Conservation (phyloP, 30 jellyfish, hydroid and myxozoan genomes). For the Mastigias papua region DNA sequence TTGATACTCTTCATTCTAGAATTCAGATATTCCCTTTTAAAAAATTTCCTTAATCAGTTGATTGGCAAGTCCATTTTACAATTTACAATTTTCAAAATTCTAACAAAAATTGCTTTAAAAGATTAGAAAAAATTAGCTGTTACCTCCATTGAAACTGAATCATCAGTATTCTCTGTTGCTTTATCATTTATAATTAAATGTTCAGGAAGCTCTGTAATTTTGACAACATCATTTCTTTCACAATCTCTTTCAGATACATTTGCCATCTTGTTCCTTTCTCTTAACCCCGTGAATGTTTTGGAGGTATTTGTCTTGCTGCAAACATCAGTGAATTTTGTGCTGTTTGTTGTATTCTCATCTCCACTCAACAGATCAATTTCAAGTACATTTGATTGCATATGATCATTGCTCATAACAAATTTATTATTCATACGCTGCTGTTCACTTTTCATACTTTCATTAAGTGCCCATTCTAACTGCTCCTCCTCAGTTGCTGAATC, state of each 20-base stretch:
- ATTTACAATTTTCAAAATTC: background rate
- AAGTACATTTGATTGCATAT: constrained; percentile 20
- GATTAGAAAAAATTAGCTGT: background rate
- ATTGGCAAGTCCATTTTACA: too few species aligned
- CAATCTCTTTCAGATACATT: background rate
- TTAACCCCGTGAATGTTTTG: constrained; percentile 31
- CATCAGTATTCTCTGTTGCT: constrained; percentile 29
- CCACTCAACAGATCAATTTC: constrained; percentile 16
- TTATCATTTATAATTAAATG: constrained; percentile 20
- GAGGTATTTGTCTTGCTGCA: background rate
- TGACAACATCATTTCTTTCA: background rate
- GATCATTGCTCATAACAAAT: background rate
- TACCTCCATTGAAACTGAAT: background rate
- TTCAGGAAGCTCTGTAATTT: background rate
- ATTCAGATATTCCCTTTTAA: constrained; percentile 14
- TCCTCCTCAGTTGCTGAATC: constrained; percentile 64
- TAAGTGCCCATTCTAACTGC: constrained; percentile 69
- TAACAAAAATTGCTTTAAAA: background rate
- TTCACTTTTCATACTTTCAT: constrained; percentile 53
- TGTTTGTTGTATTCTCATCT: background rate
- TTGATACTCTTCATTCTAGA: constrained; percentile 83
- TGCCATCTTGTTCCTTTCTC: background rate
- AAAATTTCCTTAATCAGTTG: background rate
- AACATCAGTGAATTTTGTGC: background rate
- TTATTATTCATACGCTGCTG: background rate